Evolutionary conservation across 2,113 vertebrate genomes (phyloP), one percentile per base, ranked within the genome.

Genomic region (Ptyas mucosa): DNA sequence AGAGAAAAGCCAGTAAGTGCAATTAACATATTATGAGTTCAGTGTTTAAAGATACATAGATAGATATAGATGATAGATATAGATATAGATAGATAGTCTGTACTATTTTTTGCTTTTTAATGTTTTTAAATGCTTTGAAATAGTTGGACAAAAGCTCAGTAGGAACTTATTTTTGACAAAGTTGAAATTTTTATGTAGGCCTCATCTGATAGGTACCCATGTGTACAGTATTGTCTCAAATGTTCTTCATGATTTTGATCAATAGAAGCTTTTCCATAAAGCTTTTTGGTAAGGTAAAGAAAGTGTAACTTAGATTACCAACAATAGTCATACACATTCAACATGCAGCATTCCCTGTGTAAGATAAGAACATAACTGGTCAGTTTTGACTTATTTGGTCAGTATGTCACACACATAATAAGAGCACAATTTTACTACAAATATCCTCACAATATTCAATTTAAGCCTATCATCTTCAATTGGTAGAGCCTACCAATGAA

Each of bases 141-240:
- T 39, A 91, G 92, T 90, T 90, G 92, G 94, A 94, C 26, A 94
- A 95, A 95, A 91, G 46, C 57, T 93, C 90, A 94, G 87, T 89
- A 90, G 93, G 91, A 95, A 94, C 87, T 89, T 88, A 88, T 49
- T 96, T 96, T 91, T 95, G 91, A 93, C 93, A 96, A 96, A 90
- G 29, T 18, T 75, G 29, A 14, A 75, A 7, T 15, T 34, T 75
- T 75, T 75, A 18, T 34, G 5, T 15, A 69, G 12, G 14, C n/a
- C 14, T 75, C n/a, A 75, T 69, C 64, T 69, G 5, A 69, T 34
- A 34, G 14, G n/a, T 61, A 11, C 5, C 61, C 29, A 69, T 75
- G 12, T 34, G 15, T 61, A 24, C 58, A 61, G 10, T 75, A 75
- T 75, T 75, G n/a, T 69, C 64, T 69, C 64, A 69, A 34, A 69